phyloP scores from a whole-genome alignment of 2,797 vertebrate genomes.

The Cichlasoma orientale region DNA sequence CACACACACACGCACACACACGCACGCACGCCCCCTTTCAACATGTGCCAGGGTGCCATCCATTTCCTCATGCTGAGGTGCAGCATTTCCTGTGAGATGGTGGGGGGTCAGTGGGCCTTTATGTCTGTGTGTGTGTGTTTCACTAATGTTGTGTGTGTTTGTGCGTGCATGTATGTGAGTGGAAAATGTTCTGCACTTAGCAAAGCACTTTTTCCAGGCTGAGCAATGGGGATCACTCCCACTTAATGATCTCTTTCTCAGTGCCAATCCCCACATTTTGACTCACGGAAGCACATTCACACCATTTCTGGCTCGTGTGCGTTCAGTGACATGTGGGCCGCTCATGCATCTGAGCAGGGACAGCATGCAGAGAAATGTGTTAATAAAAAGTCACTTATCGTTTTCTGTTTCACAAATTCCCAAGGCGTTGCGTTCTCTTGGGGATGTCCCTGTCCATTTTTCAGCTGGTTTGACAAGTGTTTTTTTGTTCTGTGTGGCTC shows the following conservation, averaged over 20 bases:
- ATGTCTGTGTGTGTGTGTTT: slow-evolving; percentile 30
- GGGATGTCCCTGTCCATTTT: slow-evolving; percentile 3
- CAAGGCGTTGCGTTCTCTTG: background rate
- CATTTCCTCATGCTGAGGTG: slow-evolving; percentile 86
- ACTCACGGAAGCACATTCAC: slow-evolving; percentile 42
- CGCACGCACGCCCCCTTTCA: slow-evolving; percentile 76
- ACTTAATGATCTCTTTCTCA: slow-evolving; percentile 76
- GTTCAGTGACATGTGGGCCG: slow-evolving; percentile 31
- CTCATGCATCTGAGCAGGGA: slow-evolving; percentile 5
- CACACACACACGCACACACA: slow-evolving; percentile 22
- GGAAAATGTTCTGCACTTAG: slow-evolving; percentile 72
- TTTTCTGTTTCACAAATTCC: slow-evolving; percentile 35
- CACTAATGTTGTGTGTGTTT: background rate
- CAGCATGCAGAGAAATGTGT: slow-evolving; percentile 30
- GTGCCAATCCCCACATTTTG: slow-evolving; percentile 64
- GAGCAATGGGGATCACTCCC: slow-evolving; percentile 75
- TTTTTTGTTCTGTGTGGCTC: slow-evolving; percentile 44
- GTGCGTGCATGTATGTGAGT: slow-evolving; percentile 34
- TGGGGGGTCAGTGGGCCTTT: slow-evolving; percentile 62
- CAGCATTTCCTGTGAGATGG: slow-evolving; percentile 84
- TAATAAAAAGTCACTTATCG: slow-evolving; percentile 37
- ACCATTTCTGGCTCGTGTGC: slow-evolving; percentile 37
- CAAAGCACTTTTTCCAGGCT: slow-evolving; percentile 72
- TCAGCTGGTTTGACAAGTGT: slow-evolving; percentile 39
- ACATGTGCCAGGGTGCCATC: slow-evolving; percentile 91